phyloP scores from a whole-genome alignment of 2,888 invertebrate genomes.

The Proisotoma minuta region DNA sequence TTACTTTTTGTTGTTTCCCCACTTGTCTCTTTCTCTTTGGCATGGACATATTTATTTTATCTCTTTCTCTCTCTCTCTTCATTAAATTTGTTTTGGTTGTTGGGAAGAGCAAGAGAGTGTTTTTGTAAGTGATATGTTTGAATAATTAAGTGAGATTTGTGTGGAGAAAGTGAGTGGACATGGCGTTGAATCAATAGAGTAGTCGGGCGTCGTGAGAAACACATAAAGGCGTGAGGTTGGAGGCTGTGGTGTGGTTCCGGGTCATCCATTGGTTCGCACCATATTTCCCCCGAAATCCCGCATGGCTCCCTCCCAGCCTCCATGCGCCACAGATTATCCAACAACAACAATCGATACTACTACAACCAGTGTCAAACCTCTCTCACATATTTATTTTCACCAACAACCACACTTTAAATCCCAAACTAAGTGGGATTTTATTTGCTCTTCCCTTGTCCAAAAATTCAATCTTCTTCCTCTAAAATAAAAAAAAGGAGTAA shows the following conservation, averaged over 20 bases:
- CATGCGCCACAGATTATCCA: slow-evolving; percentile 39
- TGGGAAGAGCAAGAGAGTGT: too few species aligned
- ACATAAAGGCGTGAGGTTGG: slow-evolving; percentile 48
- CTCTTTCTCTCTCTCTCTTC: background rate
- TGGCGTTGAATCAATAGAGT: slow-evolving; percentile 48
- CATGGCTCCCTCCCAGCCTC: slow-evolving; percentile 45
- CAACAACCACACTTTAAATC: background rate
- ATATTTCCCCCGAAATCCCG: slow-evolving; percentile 46
- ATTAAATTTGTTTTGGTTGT: too few species aligned
- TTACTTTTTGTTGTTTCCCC: too few species aligned
- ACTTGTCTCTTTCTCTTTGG: background rate
- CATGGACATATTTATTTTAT: background rate
- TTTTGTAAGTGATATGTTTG: too few species aligned
- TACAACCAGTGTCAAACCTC: background rate
- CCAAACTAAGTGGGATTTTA: background rate
- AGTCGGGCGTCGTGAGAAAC: slow-evolving; percentile 47
- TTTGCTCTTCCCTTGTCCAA: too few species aligned
- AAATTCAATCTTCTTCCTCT: too few species aligned
- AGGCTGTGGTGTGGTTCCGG: slow-evolving; percentile 47
- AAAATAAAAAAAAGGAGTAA: too few species aligned
- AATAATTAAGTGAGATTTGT: background rate
- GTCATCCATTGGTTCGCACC: slow-evolving; percentile 48
- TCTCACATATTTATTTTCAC: background rate
- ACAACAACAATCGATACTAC: background rate
- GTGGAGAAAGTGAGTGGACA: slow-evolving; percentile 13